Conservation (phyloP, 2,888 invertebrate species). For the Schizotus pectinicornis region DNA sequence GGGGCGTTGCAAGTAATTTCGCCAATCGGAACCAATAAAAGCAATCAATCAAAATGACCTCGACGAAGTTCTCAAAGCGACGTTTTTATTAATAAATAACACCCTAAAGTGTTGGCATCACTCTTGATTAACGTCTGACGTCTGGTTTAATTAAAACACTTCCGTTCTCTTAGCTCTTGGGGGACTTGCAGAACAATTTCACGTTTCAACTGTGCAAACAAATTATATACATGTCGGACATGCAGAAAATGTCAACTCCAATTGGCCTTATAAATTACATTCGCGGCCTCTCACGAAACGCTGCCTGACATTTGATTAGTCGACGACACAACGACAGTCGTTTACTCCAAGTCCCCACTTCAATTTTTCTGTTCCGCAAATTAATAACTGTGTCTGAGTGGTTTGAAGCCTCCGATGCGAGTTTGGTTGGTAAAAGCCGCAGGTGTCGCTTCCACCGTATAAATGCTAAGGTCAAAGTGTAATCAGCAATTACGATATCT, state of each 20-base stretch:
- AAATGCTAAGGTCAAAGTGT: slow-evolving; percentile 34
- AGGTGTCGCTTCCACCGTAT: slow-evolving; percentile 15
- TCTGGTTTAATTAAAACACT: slow-evolving; percentile 32
- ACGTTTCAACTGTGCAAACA: slow-evolving; percentile 14
- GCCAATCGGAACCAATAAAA: too few relatives aligned
- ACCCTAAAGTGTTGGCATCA: slow-evolving; percentile 8
- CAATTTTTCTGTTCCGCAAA: slow-evolving; percentile 1
- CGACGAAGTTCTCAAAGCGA: too few relatives aligned
- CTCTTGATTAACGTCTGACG: slow-evolving; percentile 30
- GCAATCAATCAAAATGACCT: too few relatives aligned
- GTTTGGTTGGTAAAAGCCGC: slow-evolving; percentile 13
- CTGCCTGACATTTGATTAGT: slow-evolving; percentile 1
- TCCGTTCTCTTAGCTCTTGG: slow-evolving; percentile 17
- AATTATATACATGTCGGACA: slow-evolving; percentile 22
- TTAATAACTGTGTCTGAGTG: slow-evolving; percentile 12
- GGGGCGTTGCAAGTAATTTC: too few relatives aligned
- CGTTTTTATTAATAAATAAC: too few relatives aligned
- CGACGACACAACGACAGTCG: neutral
- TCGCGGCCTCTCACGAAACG: neutral
- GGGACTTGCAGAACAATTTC: slow-evolving; percentile 20
- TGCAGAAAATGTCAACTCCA: slow-evolving; percentile 20
- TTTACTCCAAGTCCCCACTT: neutral
- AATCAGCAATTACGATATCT: slow-evolving; percentile 35
- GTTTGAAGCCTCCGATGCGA: slow-evolving; percentile 11
- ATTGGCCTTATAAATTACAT: slow-evolving; percentile 16